Conservation (phyloP, 1,140 invertebrate species). For the Cotesia vestalis region DNA sequence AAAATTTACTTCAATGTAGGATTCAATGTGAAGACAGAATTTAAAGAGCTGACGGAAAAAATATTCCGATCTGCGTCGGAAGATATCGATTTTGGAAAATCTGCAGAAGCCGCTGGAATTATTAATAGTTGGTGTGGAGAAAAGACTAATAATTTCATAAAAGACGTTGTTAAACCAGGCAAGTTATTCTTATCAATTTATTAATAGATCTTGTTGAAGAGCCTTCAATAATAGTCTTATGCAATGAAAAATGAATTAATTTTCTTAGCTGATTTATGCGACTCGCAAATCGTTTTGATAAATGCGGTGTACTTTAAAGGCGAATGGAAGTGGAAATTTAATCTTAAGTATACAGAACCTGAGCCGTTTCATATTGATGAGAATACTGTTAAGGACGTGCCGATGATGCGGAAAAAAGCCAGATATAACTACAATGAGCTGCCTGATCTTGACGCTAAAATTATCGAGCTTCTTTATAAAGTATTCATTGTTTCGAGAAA, state of each 20-base stretch:
- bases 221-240: neutral
- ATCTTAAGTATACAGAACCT: constrained; percentile 62
- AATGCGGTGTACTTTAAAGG: constrained; percentile 80
- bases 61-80: constrained; percentile 67
- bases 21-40: constrained; percentile 46
- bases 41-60: constrained; percentile 22
- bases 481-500: constrained; percentile 47
- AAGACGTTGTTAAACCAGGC: constrained; percentile 70
- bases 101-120: constrained; percentile 56
- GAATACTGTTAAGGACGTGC: constrained; percentile 55
- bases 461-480: constrained; percentile 75
- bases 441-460: constrained; percentile 66
- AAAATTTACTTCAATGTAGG: constrained; percentile 55
- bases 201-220: neutral
- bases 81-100: constrained; percentile 67
- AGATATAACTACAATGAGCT: constrained; percentile 67
- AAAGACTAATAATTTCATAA: constrained; percentile 78
- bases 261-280: constrained; percentile 23
- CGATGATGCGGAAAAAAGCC: constrained; percentile 64
- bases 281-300: constrained; percentile 68
- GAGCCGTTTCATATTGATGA: constrained; percentile 60
- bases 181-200: constrained; percentile 13
- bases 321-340: constrained; percentile 73
- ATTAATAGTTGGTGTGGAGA: constrained; percentile 80
- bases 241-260: neutral